A percentile compares a stretch with the other conserved stretches of the same genome.
Evolutionary conservation across 2,888 invertebrate species (phyloP).

Genomic region (Tethea ocularis): DNA sequence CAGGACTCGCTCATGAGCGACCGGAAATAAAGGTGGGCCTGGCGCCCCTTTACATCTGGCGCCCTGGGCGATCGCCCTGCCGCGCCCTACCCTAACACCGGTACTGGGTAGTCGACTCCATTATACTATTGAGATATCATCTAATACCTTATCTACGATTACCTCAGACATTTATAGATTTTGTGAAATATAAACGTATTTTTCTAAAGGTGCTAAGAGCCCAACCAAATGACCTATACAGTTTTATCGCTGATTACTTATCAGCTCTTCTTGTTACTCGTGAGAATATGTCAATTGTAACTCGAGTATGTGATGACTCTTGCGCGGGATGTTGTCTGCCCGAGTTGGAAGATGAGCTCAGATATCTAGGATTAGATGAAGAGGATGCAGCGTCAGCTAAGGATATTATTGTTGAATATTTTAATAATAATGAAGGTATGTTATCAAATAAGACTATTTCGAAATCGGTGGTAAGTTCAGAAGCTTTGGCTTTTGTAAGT

Average conservation of each 20-base stretch:
- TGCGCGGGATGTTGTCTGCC: conserved; percentile 44
- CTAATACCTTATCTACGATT: too few species aligned
- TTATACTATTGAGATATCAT: too few species aligned
- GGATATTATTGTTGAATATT: conserved; percentile 45
- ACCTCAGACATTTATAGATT: too few species aligned
- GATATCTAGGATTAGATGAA: conserved; percentile 45
- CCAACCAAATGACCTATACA: conserved; percentile 85
- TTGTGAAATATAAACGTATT: neutral
- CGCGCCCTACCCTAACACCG: too few species aligned
- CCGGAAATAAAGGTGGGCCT: too few species aligned
- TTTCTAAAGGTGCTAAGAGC: conserved; percentile 84
- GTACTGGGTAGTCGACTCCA: too few species aligned
- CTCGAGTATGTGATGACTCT: conserved; percentile 46
- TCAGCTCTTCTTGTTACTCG: conserved; percentile 86
- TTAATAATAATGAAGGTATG: conserved; percentile 46
- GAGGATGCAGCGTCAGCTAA: conserved; percentile 39
- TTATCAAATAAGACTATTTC: too few species aligned
- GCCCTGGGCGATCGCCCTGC: too few species aligned
- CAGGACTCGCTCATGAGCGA: too few species aligned
- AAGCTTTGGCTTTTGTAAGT: too few species aligned
- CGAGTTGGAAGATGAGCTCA: conserved; percentile 51
- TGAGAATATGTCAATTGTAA: conserved; percentile 76
- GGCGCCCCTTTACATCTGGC: too few species aligned
- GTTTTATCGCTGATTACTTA: conserved; percentile 88
- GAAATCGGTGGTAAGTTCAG: too few species aligned